Base-by-base conservation (phyloP, 2,113 vertebrate genomes). In the Herpetotheres cachinnans region DNA sequence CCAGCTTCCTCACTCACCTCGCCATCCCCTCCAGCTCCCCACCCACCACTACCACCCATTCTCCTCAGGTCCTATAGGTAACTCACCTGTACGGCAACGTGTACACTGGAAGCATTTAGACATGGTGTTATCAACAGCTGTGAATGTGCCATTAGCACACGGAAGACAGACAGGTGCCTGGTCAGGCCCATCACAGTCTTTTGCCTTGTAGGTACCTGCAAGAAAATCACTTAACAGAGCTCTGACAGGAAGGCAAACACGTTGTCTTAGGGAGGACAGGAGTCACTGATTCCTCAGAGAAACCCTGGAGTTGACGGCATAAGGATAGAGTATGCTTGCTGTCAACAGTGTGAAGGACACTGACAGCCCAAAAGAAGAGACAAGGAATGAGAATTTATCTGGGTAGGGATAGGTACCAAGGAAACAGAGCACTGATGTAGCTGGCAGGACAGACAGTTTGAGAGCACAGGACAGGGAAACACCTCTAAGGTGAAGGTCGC, bases 161-260 rank as follows among this genome's bases (percentile, higher is more conserved):
- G 29, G 82, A 10, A 32, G 67, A 44, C 97, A 98, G 4, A 50
- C 1, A 26, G 97, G 18, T 24, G 85, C 76, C 63, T 69, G 83
- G 15, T 16, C 78, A 61, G 76, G 32, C 15, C 29, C n/a, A 65
- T 73, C 59, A 87, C 97, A 98, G 67, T 98, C 92, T 92, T 96
- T 91, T 74, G 8, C 63, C 86, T 97, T 94, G 93, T 95, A 97
- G 32, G 96, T 98, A 77, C 97, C 97, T 98, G 89, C 73, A 96
- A 94, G 49, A 87, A 78, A 86, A 92, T 76, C 34, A 46, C 4
- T 42, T 46, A 69, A 34, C 5, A 92, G 69, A 86, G 16, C 44
- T 80, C 90, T 91, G 54, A 56, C 40, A 82, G 38, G 67, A 74
- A 56, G 16, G 29, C 32, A 95, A 79, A 86, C 0, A 0, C 0